Base-by-base conservation (phyloP, 2,888 invertebrate species). In the Macrosiphum euphorbiae region DNA sequence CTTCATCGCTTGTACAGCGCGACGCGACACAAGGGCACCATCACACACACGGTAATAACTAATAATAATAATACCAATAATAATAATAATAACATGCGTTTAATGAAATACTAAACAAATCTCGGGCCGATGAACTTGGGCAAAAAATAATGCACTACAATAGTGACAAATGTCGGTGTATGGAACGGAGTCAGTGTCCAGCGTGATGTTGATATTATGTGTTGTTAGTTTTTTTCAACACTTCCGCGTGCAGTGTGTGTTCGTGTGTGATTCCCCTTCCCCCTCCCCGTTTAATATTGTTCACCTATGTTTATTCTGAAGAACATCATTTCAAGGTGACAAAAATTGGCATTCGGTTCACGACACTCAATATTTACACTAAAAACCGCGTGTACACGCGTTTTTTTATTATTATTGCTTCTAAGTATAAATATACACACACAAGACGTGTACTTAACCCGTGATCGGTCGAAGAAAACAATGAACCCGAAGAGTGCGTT, bases 291-390 rank as follows among this genome's bases (percentile, higher is more conserved):
- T 85, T 85, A 58, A n/a, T 58, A 85, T 92, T 92, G 86, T 92
- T 87, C 87, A 24, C 28, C 47, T 35, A 61, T 50, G 92, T 92
- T 92, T 87, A 87, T 24, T 90, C 47, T 24, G n/a, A 85, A 89
- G 55, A 89, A 61, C 44, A 58, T 55, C 0, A 50, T 85, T 93
- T 93, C 93, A 93, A 93, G 93, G 93, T 90, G 90, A 93, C 93
- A 47, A 90, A 90, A 89, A 90, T 93, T 85, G 89, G 89, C 93
- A 90, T 90, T 85, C 84, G 41, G 93, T 93, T 93, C 93, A 52
- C 61, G 87, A 92, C 92, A 67, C 28, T 78, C 67, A 88, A 92
- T 67, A 88, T 67, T 87, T 92, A 88, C 61, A 67, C 87, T 50
- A 88, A 88, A 78, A 92, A 92, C 41, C 61, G 50, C 78, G 78